phyloP scores from a whole-genome alignment of 2,797 vertebrate species.

The Chelidonichthys spinosus region DNA sequence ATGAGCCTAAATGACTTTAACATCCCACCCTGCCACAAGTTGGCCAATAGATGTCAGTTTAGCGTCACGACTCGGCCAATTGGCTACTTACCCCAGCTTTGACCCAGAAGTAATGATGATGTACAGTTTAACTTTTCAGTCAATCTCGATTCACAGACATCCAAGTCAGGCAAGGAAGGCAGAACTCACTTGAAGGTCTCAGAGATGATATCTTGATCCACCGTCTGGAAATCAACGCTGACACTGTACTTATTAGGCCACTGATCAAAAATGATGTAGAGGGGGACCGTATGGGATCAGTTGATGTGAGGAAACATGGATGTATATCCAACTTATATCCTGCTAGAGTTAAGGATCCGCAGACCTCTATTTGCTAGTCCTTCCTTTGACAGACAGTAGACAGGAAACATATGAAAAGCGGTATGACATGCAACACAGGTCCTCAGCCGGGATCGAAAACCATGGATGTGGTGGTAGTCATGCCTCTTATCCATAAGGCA shows the following conservation, averaged over 20 bases:
- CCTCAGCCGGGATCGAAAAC: not conserved
- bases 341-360: constrained; percentile 18
- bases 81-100: constrained; percentile 75
- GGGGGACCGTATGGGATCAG: constrained; percentile 13
- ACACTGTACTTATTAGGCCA: constrained; percentile 51
- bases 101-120: constrained; percentile 78
- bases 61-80: constrained; percentile 72
- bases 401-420: not conserved
- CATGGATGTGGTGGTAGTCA: not conserved
- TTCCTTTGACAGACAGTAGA: not conserved
- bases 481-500: not conserved
- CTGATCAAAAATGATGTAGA: constrained; percentile 51
- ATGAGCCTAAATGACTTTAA: constrained; percentile 84
- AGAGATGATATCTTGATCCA: constrained; percentile 66
- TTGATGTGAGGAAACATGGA: constrained; percentile 32
- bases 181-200: constrained; percentile 36
- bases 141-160: constrained; percentile 60
- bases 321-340: constrained; percentile 35
- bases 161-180: constrained; percentile 37
- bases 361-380: constrained; percentile 19
- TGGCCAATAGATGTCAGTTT: constrained; percentile 81
- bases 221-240: constrained; percentile 68
- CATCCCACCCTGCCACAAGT: constrained; percentile 72
- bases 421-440: not conserved
- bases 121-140: constrained; percentile 76